Evolutionary conservation across 1,140 invertebrate species (phyloP).

Genomic region (Samia ricini): DNA sequence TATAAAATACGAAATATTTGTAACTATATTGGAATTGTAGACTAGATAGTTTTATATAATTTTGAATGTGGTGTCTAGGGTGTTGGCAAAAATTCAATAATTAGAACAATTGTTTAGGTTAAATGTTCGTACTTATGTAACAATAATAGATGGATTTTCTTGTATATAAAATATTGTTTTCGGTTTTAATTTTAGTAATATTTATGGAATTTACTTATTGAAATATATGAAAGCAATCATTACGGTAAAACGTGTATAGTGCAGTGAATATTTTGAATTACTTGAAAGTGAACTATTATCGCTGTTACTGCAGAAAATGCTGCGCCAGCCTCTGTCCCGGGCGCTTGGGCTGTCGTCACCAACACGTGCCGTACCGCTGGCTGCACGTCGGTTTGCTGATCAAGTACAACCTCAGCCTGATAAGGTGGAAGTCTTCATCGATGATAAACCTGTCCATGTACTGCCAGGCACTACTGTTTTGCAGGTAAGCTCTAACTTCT

Average conservation of each 20-base stretch:
- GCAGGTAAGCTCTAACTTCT: slow-evolving; percentile 82
- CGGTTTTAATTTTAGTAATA: background rate
- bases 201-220: background rate
- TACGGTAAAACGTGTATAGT: background rate
- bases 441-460: slow-evolving; percentile 96
- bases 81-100: background rate
- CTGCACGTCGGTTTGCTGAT: slow-evolving; percentile 56
- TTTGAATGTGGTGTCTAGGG: background rate
- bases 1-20: slow-evolving; percentile 27
- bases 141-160: slow-evolving; percentile 53
- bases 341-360: slow-evolving; percentile 68
- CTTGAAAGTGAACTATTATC: slow-evolving; percentile 18
- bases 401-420: slow-evolving; percentile 81
- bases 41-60: background rate
- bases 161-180: slow-evolving; percentile 26
- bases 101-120: slow-evolving; percentile 43
- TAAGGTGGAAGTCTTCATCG: slow-evolving; percentile 97
- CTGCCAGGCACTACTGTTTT: slow-evolving; percentile 98
- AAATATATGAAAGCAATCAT: background rate
- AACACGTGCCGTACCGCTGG: slow-evolving; percentile 55
- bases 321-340: slow-evolving; percentile 78
- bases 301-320: slow-evolving; percentile 75
- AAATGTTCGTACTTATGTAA: slow-evolving; percentile 69
- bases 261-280: background rate
- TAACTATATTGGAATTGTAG: background rate